Base-by-base conservation (phyloP, 2,888 invertebrate species). In the Synergus japonicus region DNA sequence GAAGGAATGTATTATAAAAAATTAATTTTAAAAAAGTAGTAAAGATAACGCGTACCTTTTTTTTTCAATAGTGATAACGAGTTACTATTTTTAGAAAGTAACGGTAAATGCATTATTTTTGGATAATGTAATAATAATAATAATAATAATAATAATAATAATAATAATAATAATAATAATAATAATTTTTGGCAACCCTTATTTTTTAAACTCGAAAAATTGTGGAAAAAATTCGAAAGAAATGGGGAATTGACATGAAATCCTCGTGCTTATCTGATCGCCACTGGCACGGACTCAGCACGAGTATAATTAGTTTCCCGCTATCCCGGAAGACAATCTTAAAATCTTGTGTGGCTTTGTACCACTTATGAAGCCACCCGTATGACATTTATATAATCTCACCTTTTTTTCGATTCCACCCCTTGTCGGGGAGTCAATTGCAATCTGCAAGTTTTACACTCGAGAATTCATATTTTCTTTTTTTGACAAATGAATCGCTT, bases 261-360 rank as follows among this genome's bases (percentile, higher is more conserved):
- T 54, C 54, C 73, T 54, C 67, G 44, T 67, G 67, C 44, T 67
- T 46, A 69, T 46, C 46, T 69, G 29, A 29, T 29, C 29, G 69
- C 8, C 69, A 46, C 73, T 49, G 15, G 73, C 29, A 44, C 54
- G 54, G 73, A 49, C 37, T 54, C n/a, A n/a, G 69, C 46, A 69
- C 49, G 54, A 54, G 54, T 73, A 73, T 41, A 73, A 73, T 73
- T 73, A 73, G 73, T 73, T 73, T 73, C 54, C 54, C 73, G 37
- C 54, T 73, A 73, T 73, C 29, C 54, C 54, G 54, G 49, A 73
- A 73, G 54, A n/a, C 73, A 73, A 73, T 37, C 54, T 69, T 37
- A 73, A 73, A 73, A 46, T 54, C n/a, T n/a, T 12, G 13, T n/a
- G 37, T 8, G 10, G n/a, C 18, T 54, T 73, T n/a, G 54, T 54